These are phyloP conservation scores for Timandra comae DNA, from an alignment of 2,888 invertebrate species.

Conservation along the genomic window DNA sequence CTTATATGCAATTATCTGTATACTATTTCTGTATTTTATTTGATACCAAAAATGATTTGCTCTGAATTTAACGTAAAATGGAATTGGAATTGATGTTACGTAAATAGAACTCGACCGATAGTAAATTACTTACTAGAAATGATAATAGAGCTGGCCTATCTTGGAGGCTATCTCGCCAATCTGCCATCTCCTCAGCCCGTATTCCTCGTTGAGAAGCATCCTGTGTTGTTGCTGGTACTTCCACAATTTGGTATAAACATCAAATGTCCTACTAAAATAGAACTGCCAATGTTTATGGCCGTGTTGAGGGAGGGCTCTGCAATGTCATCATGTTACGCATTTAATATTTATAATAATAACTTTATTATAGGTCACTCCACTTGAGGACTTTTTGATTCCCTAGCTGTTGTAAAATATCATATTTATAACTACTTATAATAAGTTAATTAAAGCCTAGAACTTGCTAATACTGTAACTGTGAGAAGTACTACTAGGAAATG, in stretches of 20 bases:
- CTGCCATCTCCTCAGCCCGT: constrained; percentile 97
- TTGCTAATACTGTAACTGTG: too few species aligned
- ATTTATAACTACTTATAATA: constrained; percentile 1
- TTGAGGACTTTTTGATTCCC: not conserved
- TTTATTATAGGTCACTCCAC: not conserved
- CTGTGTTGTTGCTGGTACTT: constrained; percentile 98
- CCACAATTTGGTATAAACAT: constrained; percentile 98
- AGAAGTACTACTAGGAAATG: too few species aligned
- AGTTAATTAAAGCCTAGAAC: too few species aligned
- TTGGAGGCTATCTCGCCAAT: constrained; percentile 99
- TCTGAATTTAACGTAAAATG: too few species aligned
- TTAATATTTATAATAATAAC: too few species aligned
- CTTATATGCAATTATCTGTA: too few species aligned
- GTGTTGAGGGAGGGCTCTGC: constrained; percentile 96
- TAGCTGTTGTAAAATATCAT: not conserved
- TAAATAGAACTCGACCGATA: too few species aligned
- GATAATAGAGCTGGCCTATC: constrained; percentile 98
- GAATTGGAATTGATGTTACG: too few species aligned
- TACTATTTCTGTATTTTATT: too few species aligned
- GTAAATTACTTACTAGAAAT: constrained; percentile 95
- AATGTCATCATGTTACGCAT: constrained; percentile 26
- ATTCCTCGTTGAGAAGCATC: constrained; percentile 92
- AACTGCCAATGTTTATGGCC: constrained; percentile 99
- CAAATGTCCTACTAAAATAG: constrained; percentile 97
- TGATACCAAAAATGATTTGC: too few species aligned